Evolutionary conservation across 2,113 vertebrate species (phyloP).

Genomic region (Pseudopipra pipra): DNA sequence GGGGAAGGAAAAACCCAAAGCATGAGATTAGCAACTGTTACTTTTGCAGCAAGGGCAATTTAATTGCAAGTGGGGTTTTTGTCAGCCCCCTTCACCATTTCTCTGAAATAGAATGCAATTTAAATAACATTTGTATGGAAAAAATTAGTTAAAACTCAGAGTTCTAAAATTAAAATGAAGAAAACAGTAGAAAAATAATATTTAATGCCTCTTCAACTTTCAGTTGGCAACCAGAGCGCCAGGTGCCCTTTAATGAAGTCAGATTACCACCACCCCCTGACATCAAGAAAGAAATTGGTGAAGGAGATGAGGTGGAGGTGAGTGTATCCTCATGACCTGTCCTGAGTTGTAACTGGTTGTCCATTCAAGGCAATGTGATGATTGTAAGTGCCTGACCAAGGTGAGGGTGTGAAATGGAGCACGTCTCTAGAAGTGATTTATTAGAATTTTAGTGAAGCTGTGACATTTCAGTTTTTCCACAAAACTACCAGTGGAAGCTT

Average conservation of each 20-base stretch:
- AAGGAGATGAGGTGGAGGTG: conserved; percentile 98
- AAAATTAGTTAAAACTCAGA: neutral
- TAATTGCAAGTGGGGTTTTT: neutral
- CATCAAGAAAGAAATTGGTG: conserved; percentile 92
- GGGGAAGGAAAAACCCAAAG: neutral
- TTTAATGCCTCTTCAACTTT: conserved; percentile 8
- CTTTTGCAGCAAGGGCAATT: neutral
- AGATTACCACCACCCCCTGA: conserved; percentile 91
- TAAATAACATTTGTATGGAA: neutral
- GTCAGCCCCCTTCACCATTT: neutral
- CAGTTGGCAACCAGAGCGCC: conserved; percentile 97
- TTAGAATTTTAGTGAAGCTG: neutral
- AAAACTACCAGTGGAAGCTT: neutral
- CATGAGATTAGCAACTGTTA: neutral
- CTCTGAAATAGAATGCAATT: neutral
- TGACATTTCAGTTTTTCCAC: neutral
- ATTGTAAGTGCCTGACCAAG: neutral
- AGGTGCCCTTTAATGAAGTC: conserved; percentile 94
- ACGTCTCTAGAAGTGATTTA: neutral
- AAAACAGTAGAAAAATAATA: neutral
- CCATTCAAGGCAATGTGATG: fast-evolving
- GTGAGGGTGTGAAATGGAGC: neutral
- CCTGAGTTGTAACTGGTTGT: too few species aligned
- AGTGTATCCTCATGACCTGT: neutral
- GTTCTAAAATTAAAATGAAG: neutral